Evolutionary conservation across 2,797 vertebrate species (phyloP).

Genomic region (Acridotheres tristis): DNA sequence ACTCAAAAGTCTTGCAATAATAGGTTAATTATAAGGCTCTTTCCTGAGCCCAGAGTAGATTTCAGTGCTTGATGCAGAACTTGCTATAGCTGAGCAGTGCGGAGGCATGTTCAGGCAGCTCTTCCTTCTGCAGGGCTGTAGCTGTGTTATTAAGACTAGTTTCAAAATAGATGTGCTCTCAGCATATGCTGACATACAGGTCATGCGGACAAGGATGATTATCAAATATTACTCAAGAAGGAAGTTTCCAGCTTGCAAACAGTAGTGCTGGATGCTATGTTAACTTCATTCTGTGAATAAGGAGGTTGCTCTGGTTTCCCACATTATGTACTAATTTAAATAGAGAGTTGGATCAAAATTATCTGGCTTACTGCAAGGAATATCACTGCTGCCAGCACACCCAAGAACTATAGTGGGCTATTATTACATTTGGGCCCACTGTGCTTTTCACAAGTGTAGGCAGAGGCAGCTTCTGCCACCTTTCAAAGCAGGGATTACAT

Average conservation of each 20-base stretch:
- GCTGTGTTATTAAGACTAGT: neutral
- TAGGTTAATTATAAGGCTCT: constrained; percentile 6
- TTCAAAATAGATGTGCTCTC: constrained; percentile 20
- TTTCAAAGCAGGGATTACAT: neutral
- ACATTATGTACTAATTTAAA: neutral
- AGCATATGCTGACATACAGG: neutral
- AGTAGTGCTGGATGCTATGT: neutral
- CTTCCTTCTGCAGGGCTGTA: neutral
- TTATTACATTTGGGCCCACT: neutral
- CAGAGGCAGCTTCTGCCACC: neutral
- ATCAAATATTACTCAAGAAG: constrained; percentile 3
- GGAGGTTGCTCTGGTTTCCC: neutral
- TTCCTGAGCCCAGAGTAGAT: neutral
- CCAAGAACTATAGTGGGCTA: neutral
- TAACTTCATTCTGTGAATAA: neutral
- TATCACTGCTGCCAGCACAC: neutral
- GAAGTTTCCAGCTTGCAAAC: constrained; percentile 5
- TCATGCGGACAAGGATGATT: neutral
- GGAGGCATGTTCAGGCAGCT: neutral
- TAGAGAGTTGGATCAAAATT: neutral
- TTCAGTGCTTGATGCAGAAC: neutral
- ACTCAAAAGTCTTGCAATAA: neutral
- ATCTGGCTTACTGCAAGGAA: neutral
- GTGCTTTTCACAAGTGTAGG: neutral
- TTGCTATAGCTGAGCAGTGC: neutral